Conservation (phyloP, 2,888 invertebrate genomes). For the Chironomus riparius region DNA sequence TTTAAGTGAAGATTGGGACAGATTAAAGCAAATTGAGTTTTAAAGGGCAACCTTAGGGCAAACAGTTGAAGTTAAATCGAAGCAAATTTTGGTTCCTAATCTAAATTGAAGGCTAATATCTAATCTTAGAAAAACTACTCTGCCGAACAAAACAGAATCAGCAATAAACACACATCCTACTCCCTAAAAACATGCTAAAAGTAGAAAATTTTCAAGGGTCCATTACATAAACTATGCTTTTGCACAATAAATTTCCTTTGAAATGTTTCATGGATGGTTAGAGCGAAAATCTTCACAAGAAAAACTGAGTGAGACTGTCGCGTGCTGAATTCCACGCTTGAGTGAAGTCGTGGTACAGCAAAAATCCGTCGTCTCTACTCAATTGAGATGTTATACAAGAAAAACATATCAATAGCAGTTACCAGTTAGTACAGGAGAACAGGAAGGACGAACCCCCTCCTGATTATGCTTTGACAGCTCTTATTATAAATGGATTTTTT, state of each 20-base stretch:
- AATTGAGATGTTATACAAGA: too few species aligned
- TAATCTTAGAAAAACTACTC: too few species aligned
- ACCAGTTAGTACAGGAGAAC: background rate
- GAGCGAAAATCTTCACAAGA: background rate
- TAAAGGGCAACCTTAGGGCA: too few species aligned
- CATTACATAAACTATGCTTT: background rate
- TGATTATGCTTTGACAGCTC: constrained; percentile 19
- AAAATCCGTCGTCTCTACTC: background rate
- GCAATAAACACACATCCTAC: background rate
- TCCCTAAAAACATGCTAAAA: too few species aligned
- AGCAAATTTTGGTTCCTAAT: too few species aligned
- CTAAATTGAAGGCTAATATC: too few species aligned
- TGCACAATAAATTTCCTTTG: constrained; percentile 10
- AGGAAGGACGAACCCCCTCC: constrained; percentile 20
- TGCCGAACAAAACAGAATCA: too few species aligned
- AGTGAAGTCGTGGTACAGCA: background rate
- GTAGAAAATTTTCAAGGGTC: background rate
- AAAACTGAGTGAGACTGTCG: constrained; percentile 4
- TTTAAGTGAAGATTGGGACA: too few species aligned
- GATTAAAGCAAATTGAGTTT: too few species aligned
- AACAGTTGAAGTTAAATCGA: too few species aligned
- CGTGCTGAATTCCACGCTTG: constrained; percentile 19
- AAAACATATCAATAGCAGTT: background rate
- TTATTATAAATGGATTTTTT: constrained; percentile 23
- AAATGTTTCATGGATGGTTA: background rate